Evolutionary conservation across 2,113 vertebrate genomes (phyloP).

Genomic region (Macrotus californicus): DNA sequence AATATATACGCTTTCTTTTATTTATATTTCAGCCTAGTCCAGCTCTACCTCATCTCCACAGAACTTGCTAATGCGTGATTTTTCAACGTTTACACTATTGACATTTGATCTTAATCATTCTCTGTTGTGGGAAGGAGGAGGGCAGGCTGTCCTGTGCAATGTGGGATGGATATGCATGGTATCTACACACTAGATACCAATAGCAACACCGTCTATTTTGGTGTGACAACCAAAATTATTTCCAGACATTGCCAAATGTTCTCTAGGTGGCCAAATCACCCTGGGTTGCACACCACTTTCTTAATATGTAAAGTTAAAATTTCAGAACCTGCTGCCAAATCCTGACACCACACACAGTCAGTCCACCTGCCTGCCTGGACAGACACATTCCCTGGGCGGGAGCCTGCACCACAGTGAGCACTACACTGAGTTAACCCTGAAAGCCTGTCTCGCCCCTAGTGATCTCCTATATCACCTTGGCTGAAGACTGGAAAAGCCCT

Average conservation of each 20-base stretch:
- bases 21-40: not conserved
- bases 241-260: not conserved
- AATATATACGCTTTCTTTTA: not conserved
- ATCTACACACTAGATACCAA: not conserved
- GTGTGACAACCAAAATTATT: not conserved
- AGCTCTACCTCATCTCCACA: not conserved
- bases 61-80: not conserved
- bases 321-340: not conserved
- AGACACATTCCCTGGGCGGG: not conserved
- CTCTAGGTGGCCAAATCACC: not conserved
- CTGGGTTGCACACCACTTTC: not conserved
- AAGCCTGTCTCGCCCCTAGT: not conserved
- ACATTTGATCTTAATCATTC: not conserved
- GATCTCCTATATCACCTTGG: not conserved
- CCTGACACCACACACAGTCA: not conserved
- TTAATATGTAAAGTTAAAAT: not conserved
- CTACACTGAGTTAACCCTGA: not conserved
- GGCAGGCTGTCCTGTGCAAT: no score
- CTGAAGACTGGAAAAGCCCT: not conserved
- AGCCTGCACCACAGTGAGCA: not conserved
- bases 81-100: not conserved
- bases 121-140: not conserved
- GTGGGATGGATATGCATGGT: fast-evolving
- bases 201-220: not conserved
- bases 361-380: not conserved